Evolutionary conservation across 2,797 vertebrate genomes (phyloP).

Genomic region (Sebastiscus albofasciatus): DNA sequence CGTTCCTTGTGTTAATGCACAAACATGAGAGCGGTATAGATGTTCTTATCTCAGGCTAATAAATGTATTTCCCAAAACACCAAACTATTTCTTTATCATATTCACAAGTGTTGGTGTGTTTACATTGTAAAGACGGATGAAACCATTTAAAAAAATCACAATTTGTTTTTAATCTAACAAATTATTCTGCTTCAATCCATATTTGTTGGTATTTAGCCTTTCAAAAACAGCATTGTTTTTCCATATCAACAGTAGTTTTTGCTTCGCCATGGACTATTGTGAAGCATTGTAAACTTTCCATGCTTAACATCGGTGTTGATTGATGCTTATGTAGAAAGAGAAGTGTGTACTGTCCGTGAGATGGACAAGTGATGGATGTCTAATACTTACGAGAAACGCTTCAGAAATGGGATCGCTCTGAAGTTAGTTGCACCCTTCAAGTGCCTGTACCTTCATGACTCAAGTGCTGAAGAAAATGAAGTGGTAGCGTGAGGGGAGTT

Average conservation of each 20-base stretch:
- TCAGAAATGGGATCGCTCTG: not conserved
- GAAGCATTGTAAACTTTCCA: too few relatives aligned
- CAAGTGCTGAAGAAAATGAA: slow-evolving; percentile 11
- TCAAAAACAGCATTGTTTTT: not conserved
- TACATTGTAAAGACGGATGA: too few relatives aligned
- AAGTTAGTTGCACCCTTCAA: slow-evolving; percentile 1
- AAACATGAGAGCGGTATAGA: not conserved
- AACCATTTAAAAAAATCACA: too few relatives aligned
- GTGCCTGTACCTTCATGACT: not conserved
- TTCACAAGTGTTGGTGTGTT: not conserved
- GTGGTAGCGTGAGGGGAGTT: not conserved
- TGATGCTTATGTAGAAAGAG: not conserved
- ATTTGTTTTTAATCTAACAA: not conserved
- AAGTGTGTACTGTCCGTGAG: not conserved
- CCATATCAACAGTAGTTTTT: too few relatives aligned
- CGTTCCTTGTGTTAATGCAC: not conserved
- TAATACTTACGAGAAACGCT: not conserved
- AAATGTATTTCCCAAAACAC: not conserved
- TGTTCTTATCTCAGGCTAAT: not conserved
- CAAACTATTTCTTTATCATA: not conserved
- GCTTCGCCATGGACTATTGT: too few relatives aligned
- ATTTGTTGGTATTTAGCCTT: not conserved
- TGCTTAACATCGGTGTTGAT: not conserved
- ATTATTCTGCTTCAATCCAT: not conserved
- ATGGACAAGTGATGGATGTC: slow-evolving; percentile 1